Percentiles rank a stretch among this genome's conserved stretches.
These are phyloP conservation scores for Penelope pileata DNA, from an alignment of 2,113 vertebrate species.

Conservation along the genomic window DNA sequence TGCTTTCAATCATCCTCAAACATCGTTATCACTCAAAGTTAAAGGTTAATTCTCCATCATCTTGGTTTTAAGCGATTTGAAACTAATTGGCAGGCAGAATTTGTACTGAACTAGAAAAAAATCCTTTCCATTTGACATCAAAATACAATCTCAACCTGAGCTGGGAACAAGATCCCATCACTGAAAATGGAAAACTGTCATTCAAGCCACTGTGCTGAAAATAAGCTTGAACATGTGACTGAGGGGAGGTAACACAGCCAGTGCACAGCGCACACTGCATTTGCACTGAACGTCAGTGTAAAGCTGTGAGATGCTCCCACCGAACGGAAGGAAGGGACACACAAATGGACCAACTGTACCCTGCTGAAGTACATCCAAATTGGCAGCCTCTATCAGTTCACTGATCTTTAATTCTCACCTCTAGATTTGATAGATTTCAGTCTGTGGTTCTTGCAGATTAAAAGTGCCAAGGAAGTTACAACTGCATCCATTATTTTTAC, in stretches of 20 bases:
- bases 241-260: not conserved
- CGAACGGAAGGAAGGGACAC: not conserved
- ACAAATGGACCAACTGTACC: not conserved
- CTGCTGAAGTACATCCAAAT: not conserved
- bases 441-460: not conserved
- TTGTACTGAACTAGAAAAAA: not conserved
- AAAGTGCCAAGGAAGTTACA: not conserved
- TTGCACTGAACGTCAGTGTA: not conserved
- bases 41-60: not conserved
- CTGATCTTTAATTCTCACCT: not conserved
- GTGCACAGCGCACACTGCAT: not conserved
- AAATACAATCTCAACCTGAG: not conserved
- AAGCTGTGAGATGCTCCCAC: not conserved
- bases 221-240: not conserved
- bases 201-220: not conserved
- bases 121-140: not conserved
- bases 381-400: not conserved
- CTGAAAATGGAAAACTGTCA: slow-evolving; percentile 12
- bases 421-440: not conserved
- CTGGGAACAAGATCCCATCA: not conserved
- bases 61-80: not conserved
- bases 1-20: not conserved
- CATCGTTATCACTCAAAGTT: not conserved
- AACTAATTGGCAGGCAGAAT: not conserved
- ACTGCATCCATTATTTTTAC: not conserved